These are phyloP conservation scores for Poicephalus meyeri DNA, from an alignment of 2,113 vertebrate species.

Conservation along the genomic window DNA sequence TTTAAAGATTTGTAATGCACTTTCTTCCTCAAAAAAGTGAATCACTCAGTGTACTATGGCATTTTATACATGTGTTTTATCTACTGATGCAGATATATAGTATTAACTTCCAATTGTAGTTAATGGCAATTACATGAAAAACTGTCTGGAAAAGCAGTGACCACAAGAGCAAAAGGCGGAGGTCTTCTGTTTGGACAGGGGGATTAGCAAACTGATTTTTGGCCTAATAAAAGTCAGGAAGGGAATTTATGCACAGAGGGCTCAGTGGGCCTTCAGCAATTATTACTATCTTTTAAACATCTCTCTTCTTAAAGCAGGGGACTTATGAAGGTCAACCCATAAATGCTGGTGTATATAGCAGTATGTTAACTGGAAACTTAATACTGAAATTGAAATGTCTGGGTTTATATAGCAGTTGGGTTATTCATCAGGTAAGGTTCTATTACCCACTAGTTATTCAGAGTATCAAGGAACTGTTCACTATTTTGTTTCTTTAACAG, in stretches of 20 bases:
- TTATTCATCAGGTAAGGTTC: background rate
- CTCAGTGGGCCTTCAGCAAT: background rate
- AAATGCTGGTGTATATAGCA: background rate
- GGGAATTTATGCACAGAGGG: background rate
- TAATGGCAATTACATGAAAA: background rate
- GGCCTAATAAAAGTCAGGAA: background rate
- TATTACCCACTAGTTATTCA: background rate
- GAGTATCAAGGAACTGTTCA: background rate
- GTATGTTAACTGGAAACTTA: background rate
- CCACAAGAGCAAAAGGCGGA: background rate
- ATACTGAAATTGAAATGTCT: background rate
- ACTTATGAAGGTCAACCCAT: background rate
- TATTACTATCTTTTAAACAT: background rate
- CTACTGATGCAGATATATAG: background rate
- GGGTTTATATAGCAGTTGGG: background rate
- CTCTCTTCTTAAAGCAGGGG: background rate
- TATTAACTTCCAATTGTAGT: background rate
- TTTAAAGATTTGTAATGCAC: background rate
- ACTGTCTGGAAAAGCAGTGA: background rate
- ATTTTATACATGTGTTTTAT: background rate
- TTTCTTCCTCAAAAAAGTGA: background rate
- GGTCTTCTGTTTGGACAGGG: background rate
- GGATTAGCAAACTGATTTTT: background rate
- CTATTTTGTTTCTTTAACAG: background rate
- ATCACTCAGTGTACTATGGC: background rate